Base-by-base conservation (phyloP, 2,797 vertebrate species). In the Parauchenoglanis punctatus region DNA sequence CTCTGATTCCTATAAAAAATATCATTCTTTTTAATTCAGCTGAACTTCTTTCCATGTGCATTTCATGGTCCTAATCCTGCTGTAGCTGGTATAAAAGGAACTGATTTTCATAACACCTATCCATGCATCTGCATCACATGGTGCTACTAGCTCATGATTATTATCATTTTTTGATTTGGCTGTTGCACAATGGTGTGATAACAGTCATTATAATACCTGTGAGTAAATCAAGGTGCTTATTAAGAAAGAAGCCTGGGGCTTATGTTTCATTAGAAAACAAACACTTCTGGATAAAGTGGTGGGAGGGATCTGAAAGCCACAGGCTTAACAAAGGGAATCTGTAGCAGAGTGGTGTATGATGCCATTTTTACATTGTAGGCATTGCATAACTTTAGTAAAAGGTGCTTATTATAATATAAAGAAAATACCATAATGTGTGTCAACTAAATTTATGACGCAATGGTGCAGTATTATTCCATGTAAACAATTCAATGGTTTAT, bases 121-220 rank as follows among this genome's bases (percentile, higher is more conserved):
- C 31, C 68, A 73, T 82, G 82, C 28, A 80, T 88, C 81, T 83
- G 65, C 5, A 28, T 86, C 54, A 84, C 82, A 85, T 23, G 20
- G 70, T 46, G 73, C 82, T 88, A 52, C 89, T 46, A 73, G 35
- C 25, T n/a, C 72, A 83, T 86, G 90, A 92, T 94, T 94, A 95
- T 95, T 94, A 94, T 92, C 93, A 92, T 92, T 95, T 90, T 90
- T 90, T 91, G 59, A 85, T 89, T 88, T 89, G 90, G 90, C 91
- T 91, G 89, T 92, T 91, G 59, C 86, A 94, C 89, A 91, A 89
- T 93, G 91, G 95, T 95, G 95, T 96, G 95, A 96, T 96, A 95
- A 96, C 94, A 96, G 94, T 96, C 92, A 95, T 96, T 95, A 96
- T 88, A 91, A 90, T 88, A 94, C 92, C 94, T 89, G 95, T 94